A percentile compares a stretch with the other conserved stretches of the same genome.
phyloP scores from a whole-genome alignment of 2,888 invertebrate genomes.

The Caenorhabditis uteleia region DNA sequence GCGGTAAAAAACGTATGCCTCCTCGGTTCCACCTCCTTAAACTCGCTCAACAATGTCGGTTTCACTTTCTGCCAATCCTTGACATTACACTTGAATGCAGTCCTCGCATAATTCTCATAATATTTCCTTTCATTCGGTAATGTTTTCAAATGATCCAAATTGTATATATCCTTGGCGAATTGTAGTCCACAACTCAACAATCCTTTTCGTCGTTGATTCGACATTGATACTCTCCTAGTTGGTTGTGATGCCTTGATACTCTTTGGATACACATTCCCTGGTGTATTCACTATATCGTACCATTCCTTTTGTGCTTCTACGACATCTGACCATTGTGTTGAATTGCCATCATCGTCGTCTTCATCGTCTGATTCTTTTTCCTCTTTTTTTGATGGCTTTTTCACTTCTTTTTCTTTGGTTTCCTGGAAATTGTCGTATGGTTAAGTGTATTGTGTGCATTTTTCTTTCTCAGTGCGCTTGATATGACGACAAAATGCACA shows the following conservation, averaged over 20 bases:
- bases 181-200: conserved; percentile 40
- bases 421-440: too few relatives aligned
- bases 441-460: too few relatives aligned
- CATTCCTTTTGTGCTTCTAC: conserved; percentile 35
- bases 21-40: conserved; percentile 31
- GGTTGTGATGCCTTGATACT: not conserved
- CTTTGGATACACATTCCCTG: conserved; percentile 13
- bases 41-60: conserved; percentile 45
- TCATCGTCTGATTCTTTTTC: conserved; percentile 51
- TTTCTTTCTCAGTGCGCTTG: too few relatives aligned
- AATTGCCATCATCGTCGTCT: conserved; percentile 44
- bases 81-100: conserved; percentile 33
- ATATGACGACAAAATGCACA: too few relatives aligned
- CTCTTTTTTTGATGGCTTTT: conserved; percentile 29
- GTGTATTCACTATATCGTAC: conserved; percentile 15
- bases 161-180: conserved; percentile 51
- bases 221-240: conserved; percentile 1
- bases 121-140: conserved; percentile 18
- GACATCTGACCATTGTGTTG: conserved; percentile 38
- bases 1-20: conserved; percentile 44
- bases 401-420: conserved; percentile 30
- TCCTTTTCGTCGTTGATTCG: conserved; percentile 1
- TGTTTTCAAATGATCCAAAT: conserved; percentile 38
- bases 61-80: conserved; percentile 46
- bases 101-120: conserved; percentile 40